A percentile compares a stretch with the other conserved stretches of the same genome.
Evolutionary conservation across 1,140 invertebrate genomes (phyloP).

Genomic region (Atta texana): DNA sequence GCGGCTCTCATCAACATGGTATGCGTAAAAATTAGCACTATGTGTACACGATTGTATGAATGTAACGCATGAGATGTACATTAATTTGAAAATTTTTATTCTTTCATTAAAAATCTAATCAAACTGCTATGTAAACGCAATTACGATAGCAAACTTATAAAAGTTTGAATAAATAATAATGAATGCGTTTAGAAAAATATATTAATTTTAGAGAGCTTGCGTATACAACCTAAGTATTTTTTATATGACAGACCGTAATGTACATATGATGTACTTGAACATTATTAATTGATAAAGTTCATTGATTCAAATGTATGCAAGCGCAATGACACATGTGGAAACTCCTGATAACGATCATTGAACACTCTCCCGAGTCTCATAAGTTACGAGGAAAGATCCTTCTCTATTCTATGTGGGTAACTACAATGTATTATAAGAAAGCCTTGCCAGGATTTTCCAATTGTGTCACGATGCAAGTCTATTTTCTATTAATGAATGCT

Average conservation of each 20-base stretch:
- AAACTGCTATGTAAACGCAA: background rate
- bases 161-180: constrained; percentile 17
- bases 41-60: background rate
- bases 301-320: constrained; percentile 12
- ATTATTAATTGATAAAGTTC: constrained; percentile 44
- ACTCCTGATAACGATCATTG: constrained; percentile 53
- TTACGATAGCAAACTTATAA: background rate
- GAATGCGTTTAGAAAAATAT: background rate
- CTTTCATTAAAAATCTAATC: background rate
- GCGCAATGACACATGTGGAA: constrained; percentile 67
- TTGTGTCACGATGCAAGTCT: constrained; percentile 54
- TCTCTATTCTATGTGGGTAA: constrained; percentile 1
- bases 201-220: background rate
- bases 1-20: constrained; percentile 70
- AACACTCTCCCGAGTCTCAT: constrained; percentile 30
- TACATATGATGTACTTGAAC: background rate
- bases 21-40: constrained; percentile 64
- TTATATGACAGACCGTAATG: background rate
- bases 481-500: constrained; percentile 25
- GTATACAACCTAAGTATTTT: background rate
- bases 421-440: constrained; percentile 26
- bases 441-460: constrained; percentile 66
- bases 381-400: constrained; percentile 39
- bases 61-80: background rate
- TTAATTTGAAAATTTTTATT: constrained; percentile 7